Evolutionary conservation across 2,888 invertebrate species (phyloP).

Genomic region (Microctonus brassicae): DNA sequence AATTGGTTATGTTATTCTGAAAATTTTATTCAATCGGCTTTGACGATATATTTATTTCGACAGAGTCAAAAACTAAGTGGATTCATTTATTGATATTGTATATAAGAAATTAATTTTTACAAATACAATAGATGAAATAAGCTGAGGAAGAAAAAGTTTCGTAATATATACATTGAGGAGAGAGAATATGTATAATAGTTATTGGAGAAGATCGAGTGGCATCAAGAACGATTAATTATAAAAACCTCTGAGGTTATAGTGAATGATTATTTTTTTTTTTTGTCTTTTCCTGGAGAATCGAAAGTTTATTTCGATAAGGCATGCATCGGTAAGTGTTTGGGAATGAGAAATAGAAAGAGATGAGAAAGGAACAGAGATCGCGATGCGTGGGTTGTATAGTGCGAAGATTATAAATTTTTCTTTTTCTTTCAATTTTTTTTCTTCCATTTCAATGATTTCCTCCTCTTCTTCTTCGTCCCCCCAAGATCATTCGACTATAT

Average conservation of each 20-base stretch:
- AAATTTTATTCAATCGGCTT: conserved; percentile 4
- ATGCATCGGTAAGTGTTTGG: conserved; percentile 24
- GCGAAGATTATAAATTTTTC: conserved; percentile 56
- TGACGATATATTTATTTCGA: neutral
- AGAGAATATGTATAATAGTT: neutral
- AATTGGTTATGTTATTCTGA: conserved; percentile 3
- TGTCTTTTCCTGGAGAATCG: conserved; percentile 48
- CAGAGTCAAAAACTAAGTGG: neutral
- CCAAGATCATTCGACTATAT: conserved; percentile 16
- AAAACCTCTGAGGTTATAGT: conserved; percentile 32
- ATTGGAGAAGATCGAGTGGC: neutral
- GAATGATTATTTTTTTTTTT: conserved; percentile 22
- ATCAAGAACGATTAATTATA: conserved; percentile 51
- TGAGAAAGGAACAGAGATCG: neutral
- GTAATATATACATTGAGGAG: neutral
- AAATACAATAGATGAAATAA: neutral
- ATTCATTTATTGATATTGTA: conserved; percentile 3
- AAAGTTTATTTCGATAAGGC: conserved; percentile 57
- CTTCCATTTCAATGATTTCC: conserved; percentile 50
- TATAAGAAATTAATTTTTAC: conserved; percentile 20
- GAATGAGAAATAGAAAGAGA: neutral
- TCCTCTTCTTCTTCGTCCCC: conserved; percentile 39
- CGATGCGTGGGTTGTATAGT: neutral
- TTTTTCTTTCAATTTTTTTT: conserved; percentile 38
- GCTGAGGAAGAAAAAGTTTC: neutral